Conservation (phyloP, 2,888 invertebrate species). For the Trichogramma dendrolimi region DNA sequence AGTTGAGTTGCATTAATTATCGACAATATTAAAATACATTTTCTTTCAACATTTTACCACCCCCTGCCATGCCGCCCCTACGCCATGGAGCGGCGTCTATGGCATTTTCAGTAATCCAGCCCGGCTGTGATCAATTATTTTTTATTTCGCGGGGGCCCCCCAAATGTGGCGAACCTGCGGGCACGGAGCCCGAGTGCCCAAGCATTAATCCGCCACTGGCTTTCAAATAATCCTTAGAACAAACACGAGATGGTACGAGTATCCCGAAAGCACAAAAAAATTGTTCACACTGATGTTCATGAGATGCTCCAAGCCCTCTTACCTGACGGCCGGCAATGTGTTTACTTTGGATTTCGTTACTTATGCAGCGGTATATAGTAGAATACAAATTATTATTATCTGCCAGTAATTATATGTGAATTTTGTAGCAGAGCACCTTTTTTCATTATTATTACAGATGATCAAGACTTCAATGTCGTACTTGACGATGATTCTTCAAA, state of each 20-base stretch:
- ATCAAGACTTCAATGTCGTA: conserved; percentile 21
- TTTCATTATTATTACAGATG: conserved; percentile 9
- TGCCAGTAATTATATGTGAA: too few species aligned
- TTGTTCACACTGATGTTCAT: conserved; percentile 11
- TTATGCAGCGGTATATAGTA: conserved; percentile 11
- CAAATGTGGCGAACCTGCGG: too few species aligned
- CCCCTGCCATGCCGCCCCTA: too few species aligned
- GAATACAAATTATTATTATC: neutral
- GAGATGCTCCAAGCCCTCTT: conserved; percentile 10
- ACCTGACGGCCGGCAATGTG: conserved; percentile 12
- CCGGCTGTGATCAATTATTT: too few species aligned
- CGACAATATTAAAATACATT: too few species aligned
- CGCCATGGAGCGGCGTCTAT: too few species aligned
- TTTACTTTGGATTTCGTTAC: conserved; percentile 13
- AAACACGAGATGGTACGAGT: conserved; percentile 13
- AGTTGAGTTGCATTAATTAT: too few species aligned
- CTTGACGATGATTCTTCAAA: conserved; percentile 20
- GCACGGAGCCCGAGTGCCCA: too few species aligned
- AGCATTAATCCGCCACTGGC: too few species aligned
- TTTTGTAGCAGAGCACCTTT: neutral
- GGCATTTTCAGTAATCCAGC: too few species aligned
- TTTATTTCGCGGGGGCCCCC: too few species aligned
- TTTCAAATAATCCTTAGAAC: conserved; percentile 1
- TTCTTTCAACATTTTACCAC: too few species aligned
- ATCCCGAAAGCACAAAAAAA: conserved; percentile 8